Percentiles rank a stretch among this genome's conserved stretches.
These are phyloP conservation scores for Aegotheles bennettii DNA, from an alignment of 2,113 vertebrate genomes.

Conservation along the genomic window DNA sequence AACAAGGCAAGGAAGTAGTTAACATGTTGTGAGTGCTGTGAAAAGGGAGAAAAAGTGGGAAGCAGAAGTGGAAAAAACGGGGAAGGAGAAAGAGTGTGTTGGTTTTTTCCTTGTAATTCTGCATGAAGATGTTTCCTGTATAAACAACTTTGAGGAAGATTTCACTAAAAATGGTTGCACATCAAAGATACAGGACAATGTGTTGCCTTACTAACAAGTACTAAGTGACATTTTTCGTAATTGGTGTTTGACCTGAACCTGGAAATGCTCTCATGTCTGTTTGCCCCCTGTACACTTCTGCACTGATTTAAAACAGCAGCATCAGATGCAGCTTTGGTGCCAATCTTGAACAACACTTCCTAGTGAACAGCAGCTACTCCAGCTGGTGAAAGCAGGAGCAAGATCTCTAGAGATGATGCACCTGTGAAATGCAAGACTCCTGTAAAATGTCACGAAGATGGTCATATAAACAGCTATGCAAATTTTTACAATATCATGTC, in stretches of 20 bases:
- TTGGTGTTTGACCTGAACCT: not conserved
- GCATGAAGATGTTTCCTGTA: not conserved
- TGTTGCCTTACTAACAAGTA: not conserved
- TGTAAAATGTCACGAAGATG: not conserved
- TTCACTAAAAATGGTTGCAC: not conserved
- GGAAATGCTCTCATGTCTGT: rapidly evolving
- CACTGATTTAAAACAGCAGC: rapidly evolving
- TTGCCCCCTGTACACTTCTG: not conserved
- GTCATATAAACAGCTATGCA: not conserved
- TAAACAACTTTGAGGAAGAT: not conserved
- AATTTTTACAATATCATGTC: not conserved
- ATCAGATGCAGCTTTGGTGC: not conserved
- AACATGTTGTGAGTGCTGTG: not conserved
- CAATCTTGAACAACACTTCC: rapidly evolving
- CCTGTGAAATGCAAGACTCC: not conserved
- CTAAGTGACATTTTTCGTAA: not conserved
- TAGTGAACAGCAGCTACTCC: not conserved
- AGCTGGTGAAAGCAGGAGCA: not conserved
- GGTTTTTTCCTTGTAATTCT: not conserved
- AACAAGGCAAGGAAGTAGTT: not conserved
- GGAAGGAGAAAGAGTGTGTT: not conserved
- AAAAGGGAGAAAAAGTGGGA: not conserved
- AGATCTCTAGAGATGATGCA: not conserved
- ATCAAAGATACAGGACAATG: not conserved
- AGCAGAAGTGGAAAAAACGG: not conserved